Conservation (phyloP, 1,140 invertebrate genomes). For the Triops cancriformis region DNA sequence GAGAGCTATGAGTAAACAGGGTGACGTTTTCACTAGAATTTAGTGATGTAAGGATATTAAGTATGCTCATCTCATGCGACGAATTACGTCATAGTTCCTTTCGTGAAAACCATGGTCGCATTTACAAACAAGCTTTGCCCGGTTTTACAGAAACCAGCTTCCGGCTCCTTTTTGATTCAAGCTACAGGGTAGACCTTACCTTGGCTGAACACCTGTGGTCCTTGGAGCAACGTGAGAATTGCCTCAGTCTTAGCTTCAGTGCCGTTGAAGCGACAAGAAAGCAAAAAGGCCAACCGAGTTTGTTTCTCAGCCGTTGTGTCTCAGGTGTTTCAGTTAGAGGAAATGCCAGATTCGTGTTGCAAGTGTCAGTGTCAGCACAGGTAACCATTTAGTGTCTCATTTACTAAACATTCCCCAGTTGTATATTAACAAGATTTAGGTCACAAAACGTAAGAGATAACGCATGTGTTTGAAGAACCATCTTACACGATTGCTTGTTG, state of each 20-base stretch:
- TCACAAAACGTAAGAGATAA: background rate
- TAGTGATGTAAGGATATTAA: too few relatives aligned
- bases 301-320: background rate
- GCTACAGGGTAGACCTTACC: background rate
- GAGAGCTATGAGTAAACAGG: too few relatives aligned
- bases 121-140: background rate
- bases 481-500: background rate
- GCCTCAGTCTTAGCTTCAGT: slow-evolving; percentile 10
- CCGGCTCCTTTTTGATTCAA: background rate
- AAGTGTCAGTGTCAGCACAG: background rate
- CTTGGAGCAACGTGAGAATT: slow-evolving; percentile 10
- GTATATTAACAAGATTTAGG: background rate
- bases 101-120: background rate
- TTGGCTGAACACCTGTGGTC: slow-evolving; percentile 2
- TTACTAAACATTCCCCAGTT: background rate
- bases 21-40: too few relatives aligned
- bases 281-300: background rate
- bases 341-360: slow-evolving; percentile 5
- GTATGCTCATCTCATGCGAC: background rate
- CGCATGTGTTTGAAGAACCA: background rate
- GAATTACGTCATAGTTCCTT: background rate
- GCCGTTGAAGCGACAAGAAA: slow-evolving; percentile 1
- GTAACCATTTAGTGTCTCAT: background rate
- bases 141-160: background rate
- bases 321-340: background rate